These are phyloP conservation scores for Acinonyx jubatus DNA, from an alignment of 2,113 vertebrate genomes.

Conservation along the genomic window DNA sequence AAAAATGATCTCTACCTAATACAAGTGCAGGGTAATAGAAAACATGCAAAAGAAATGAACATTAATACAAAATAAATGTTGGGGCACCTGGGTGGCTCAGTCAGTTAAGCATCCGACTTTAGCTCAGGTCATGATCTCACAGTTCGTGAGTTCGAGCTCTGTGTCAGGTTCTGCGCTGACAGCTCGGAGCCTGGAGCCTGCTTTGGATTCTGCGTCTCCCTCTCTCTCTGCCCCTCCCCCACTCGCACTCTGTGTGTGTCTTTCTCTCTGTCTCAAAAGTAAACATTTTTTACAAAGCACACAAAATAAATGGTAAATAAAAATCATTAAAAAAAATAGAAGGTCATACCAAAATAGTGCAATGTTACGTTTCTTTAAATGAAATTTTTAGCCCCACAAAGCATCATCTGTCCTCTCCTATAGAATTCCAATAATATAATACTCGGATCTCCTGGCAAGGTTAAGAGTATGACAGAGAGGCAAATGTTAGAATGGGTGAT, in stretches of 20 bases:
- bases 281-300: no score
- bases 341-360: neutral
- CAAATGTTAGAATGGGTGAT: neutral
- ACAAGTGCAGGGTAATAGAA: neutral
- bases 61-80: slow-evolving; percentile 10
- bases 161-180: no score
- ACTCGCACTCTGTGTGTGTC: no score
- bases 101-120: no score
- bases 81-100: no score
- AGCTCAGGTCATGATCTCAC: no score
- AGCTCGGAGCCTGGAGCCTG: no score
- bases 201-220: no score
- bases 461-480: neutral
- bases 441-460: neutral
- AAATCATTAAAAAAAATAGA: neutral
- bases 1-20: neutral
- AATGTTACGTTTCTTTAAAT: slow-evolving; percentile 1
- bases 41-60: neutral
- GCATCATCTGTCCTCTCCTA: neutral
- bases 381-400: neutral
- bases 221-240: no score
- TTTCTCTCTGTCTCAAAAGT: no score
- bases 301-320: no score
- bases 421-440: neutral
- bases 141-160: no score